These are phyloP conservation scores for Scophthalmus maximus DNA, from an alignment of 2,113 vertebrate genomes.

Conservation along the genomic window DNA sequence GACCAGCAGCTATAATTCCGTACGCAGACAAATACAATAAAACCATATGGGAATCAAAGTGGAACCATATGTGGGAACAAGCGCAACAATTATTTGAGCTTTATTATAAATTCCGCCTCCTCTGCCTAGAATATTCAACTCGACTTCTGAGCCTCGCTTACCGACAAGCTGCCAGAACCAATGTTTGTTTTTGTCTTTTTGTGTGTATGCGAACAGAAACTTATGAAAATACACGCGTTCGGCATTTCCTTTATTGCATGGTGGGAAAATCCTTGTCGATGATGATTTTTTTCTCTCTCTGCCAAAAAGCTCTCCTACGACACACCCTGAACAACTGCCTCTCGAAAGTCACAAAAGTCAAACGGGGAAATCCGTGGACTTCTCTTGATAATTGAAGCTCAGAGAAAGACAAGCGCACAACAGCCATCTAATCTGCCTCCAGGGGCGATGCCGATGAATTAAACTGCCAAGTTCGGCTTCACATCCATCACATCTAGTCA, in stretches of 20 bases:
- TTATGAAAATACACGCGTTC: constrained; percentile 61
- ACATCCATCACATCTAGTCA: constrained; percentile 67
- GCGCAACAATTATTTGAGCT: constrained; percentile 46
- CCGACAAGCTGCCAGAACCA: constrained; percentile 34
- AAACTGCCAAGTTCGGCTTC: constrained; percentile 52
- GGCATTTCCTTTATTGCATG: constrained; percentile 59
- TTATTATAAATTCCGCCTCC: constrained; percentile 66
- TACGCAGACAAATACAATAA: constrained; percentile 55
- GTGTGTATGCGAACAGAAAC: constrained; percentile 22
- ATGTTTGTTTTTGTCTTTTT: constrained; percentile 1
- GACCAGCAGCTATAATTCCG: constrained; percentile 34
- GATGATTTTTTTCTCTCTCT: constrained; percentile 50
- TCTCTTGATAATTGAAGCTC: constrained; percentile 16
- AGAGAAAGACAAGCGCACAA: constrained; percentile 34
- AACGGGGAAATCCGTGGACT: not conserved
- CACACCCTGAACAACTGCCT: constrained; percentile 24
- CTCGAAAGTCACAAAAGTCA: constrained; percentile 5
- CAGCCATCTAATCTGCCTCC: constrained; percentile 38
- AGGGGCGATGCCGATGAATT: constrained; percentile 50
- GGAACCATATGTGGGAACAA: constrained; percentile 66
- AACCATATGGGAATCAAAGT: constrained; percentile 67
- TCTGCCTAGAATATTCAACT: constrained; percentile 52
- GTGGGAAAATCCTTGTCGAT: constrained; percentile 50
- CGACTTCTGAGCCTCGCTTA: constrained; percentile 33
- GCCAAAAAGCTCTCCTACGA: not conserved